phyloP scores from a whole-genome alignment of 2,797 vertebrate genomes.

The Cyprinella venusta region DNA sequence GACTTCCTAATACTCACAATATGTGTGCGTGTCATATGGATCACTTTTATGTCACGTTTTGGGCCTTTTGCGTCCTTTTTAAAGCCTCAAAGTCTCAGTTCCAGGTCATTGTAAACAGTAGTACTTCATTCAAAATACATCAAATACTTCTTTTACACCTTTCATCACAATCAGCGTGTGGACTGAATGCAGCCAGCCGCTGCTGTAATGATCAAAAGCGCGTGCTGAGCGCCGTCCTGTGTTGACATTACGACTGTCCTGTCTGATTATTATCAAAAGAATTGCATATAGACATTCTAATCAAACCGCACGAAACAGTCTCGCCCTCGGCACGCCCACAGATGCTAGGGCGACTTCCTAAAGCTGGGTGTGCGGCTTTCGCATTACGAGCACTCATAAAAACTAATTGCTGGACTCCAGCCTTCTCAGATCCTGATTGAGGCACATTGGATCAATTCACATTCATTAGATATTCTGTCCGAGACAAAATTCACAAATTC shows the following conservation, averaged over 20 bases:
- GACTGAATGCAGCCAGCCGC: not conserved
- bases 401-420: not conserved
- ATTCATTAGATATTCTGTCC: not conserved
- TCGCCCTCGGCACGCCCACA: not conserved
- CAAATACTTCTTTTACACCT: not conserved
- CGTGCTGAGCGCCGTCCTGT: not conserved
- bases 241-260: not conserved
- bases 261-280: slow-evolving; percentile 14
- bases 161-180: not conserved
- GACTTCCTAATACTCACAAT: not conserved
- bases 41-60: not conserved
- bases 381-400: not conserved
- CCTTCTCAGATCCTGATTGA: not conserved
- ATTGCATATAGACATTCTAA: not conserved
- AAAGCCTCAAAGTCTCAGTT: not conserved
- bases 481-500: not conserved
- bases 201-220: slow-evolving; percentile 14
- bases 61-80: not conserved
- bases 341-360: not conserved
- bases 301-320: not conserved
- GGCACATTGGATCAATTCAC: not conserved
- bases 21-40: not conserved
- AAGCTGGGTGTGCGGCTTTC: not conserved
- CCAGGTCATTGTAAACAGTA: not conserved
- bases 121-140: too few species aligned